Conservation (phyloP, 92 coral and sea anemone genomes). For the Palythoa grandis region DNA sequence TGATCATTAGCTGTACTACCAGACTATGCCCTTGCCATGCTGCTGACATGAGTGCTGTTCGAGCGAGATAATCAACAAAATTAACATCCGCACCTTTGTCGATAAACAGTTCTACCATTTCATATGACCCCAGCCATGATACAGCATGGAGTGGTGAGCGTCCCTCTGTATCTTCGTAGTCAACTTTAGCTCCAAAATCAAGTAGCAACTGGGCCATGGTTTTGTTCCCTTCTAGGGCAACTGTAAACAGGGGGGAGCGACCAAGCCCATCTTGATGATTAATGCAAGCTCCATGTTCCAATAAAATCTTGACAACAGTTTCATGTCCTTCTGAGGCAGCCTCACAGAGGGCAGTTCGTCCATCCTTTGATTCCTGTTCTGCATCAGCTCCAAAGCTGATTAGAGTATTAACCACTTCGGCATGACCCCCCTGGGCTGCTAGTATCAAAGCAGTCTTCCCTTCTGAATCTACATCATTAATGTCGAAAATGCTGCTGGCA, state of each 20-base stretch:
- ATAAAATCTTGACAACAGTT: constrained; percentile 70
- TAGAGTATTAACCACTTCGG: constrained; percentile 64
- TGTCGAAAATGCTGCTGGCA: constrained; percentile 64
- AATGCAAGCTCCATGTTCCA: constrained; percentile 75
- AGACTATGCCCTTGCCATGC: constrained; percentile 97
- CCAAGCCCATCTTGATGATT: constrained; percentile 83
- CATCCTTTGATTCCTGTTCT: constrained; percentile 77
- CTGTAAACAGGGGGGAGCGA: constrained; percentile 84
- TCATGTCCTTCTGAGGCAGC: constrained; percentile 93
- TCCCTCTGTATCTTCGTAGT: constrained; percentile 83
- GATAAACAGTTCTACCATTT: constrained; percentile 77
- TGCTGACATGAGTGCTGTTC: constrained; percentile 98
- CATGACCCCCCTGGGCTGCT: constrained; percentile 95
- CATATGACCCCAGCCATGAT: constrained; percentile 92
- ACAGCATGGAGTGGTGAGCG: constrained; percentile 93
- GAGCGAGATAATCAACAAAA: constrained; percentile 77
- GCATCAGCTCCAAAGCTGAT: constrained; percentile 80
- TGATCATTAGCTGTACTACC: constrained; percentile 83
- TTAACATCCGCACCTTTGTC: constrained; percentile 88
- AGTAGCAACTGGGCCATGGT: constrained; percentile 74
- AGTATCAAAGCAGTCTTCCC: constrained; percentile 88
- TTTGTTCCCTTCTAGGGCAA: constrained; percentile 86
- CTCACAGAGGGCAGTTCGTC: constrained; percentile 86
- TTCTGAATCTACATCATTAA: constrained; percentile 72
- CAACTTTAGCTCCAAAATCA: constrained; percentile 83